Conservation (phyloP, 2,888 invertebrate genomes). For the Arenicola marina region DNA sequence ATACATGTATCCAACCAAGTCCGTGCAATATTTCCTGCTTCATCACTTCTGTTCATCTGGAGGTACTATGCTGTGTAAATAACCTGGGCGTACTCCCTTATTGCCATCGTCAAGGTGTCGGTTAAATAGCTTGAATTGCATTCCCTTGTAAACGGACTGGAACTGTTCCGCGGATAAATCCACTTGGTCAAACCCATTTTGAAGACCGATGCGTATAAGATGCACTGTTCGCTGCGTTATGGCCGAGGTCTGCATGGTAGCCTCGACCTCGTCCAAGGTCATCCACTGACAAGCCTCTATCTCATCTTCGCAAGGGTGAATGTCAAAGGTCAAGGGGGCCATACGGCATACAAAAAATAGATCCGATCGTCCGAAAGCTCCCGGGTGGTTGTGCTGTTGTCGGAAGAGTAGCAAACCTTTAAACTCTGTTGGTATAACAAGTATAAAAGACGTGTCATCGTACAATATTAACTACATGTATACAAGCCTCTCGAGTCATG, state of each 20-base stretch:
- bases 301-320: constrained; percentile 47
- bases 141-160: constrained; percentile 47
- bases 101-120: neutral
- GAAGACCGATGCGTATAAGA: constrained; percentile 35
- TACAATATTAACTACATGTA: too few species aligned
- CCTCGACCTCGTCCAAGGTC: constrained; percentile 39
- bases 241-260: constrained; percentile 35
- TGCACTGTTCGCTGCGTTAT: constrained; percentile 34
- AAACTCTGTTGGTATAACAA: too few species aligned
- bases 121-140: neutral
- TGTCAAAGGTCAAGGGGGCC: constrained; percentile 45
- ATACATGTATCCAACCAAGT: too few species aligned
- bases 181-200: constrained; percentile 46
- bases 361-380: constrained; percentile 57
- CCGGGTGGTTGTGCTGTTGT: constrained; percentile 54
- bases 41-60: too few species aligned
- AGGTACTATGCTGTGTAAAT: neutral
- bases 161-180: constrained; percentile 42
- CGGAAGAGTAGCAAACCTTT: constrained; percentile 50
- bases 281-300: constrained; percentile 53
- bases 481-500: too few species aligned
- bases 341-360: constrained; percentile 55
- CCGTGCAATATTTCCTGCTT: too few species aligned
- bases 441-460: too few species aligned
- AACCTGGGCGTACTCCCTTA: neutral